Percentiles rank a stretch among this genome's conserved stretches.
These are phyloP conservation scores for Archaeoteleia sp. DNA, from an alignment of 2,888 invertebrate genomes.

Conservation along the genomic window DNA sequence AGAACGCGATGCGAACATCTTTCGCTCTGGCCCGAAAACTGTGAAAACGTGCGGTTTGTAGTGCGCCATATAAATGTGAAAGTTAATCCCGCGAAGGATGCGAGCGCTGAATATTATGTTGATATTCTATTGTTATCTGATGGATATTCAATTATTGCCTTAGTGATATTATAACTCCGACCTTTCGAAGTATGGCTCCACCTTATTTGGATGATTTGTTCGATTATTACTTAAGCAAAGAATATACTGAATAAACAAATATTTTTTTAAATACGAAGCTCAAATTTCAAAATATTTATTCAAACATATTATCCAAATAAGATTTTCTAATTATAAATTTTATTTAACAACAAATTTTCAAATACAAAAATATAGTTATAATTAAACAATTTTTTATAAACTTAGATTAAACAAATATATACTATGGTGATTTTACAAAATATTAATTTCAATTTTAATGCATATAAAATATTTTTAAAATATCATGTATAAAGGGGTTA, in stretches of 20 bases:
- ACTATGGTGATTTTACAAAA: too few relatives aligned
- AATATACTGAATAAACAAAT: not conserved
- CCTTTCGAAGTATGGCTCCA: conserved; percentile 2
- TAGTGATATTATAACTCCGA: conserved; percentile 3
- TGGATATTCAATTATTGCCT: conserved; percentile 45
- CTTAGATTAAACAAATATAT: too few relatives aligned
- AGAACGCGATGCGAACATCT: conserved; percentile 32
- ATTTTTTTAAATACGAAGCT: not conserved
- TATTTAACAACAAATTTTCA: too few relatives aligned
- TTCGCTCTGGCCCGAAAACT: conserved; percentile 10
- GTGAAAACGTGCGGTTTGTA: conserved; percentile 14
- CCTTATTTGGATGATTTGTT: not conserved
- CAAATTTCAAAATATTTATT: too few relatives aligned
- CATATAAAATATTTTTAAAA: too few relatives aligned
- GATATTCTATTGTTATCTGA: conserved; percentile 48
- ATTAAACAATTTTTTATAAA: too few relatives aligned
- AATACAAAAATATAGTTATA: too few relatives aligned
- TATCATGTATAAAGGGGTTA: too few relatives aligned
- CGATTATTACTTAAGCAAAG: not conserved
- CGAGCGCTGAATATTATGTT: conserved; percentile 35
- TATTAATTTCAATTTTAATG: too few relatives aligned
- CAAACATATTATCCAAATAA: too few relatives aligned
- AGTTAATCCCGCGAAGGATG: conserved; percentile 7
- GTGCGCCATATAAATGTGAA: conserved; percentile 8
- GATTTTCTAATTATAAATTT: too few relatives aligned